Evolutionary conservation across 2,888 invertebrate species (phyloP).

Genomic region (Gnatocerus cornutus): DNA sequence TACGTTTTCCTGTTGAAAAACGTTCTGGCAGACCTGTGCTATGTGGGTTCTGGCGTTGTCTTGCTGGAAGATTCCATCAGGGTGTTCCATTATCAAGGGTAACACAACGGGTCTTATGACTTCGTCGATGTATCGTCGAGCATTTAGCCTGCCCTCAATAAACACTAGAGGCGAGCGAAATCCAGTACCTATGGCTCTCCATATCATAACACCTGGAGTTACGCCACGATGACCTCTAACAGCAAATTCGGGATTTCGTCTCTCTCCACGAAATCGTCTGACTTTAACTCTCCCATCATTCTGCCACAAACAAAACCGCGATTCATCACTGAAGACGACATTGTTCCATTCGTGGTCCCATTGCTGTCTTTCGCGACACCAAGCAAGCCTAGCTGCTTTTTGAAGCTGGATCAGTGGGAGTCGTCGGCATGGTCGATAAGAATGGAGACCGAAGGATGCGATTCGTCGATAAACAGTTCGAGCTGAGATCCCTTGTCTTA

Average conservation of each 20-base stretch:
- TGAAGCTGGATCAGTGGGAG: too few relatives aligned
- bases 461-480: too few relatives aligned
- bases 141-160: not conserved
- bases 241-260: not conserved
- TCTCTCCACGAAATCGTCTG: not conserved
- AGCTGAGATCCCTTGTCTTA: too few relatives aligned
- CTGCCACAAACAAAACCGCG: conserved; percentile 12
- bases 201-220: conserved; percentile 3
- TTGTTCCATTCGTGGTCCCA: conserved; percentile 8
- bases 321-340: conserved; percentile 13
- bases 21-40: not conserved
- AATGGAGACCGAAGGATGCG: too few relatives aligned
- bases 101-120: not conserved
- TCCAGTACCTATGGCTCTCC: not conserved
- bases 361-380: not conserved
- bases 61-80: conserved; percentile 9
- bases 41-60: not conserved
- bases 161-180: not conserved
- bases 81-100: not conserved
- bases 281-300: not conserved
- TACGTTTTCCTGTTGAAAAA: too few relatives aligned
- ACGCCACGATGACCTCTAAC: not conserved
- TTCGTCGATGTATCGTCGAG: not conserved
- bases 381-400: too few relatives aligned
- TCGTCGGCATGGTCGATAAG: too few relatives aligned